Conservation (phyloP, 2,113 vertebrate species). For the Paraplagusia blochii region DNA sequence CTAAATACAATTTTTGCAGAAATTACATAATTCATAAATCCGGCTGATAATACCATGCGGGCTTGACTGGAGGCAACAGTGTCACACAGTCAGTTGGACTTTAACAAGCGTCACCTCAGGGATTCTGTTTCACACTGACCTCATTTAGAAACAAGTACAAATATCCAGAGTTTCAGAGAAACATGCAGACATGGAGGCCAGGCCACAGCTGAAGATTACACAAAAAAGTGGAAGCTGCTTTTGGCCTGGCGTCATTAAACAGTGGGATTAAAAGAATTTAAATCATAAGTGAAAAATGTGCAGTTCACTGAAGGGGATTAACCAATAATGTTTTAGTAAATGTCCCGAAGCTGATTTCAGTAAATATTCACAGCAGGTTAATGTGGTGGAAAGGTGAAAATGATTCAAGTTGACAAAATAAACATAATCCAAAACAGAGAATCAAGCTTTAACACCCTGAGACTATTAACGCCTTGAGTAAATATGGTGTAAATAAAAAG, state of each 20-base stretch:
- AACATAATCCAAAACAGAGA: no score
- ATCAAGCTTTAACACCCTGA: no score
- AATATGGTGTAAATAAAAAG: no score
- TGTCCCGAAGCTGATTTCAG: neutral
- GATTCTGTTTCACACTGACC: conserved; percentile 27
- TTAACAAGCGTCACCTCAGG: conserved; percentile 18
- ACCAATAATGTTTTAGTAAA: neutral
- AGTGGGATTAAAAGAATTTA: neutral
- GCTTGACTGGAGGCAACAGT: no score
- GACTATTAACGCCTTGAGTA: no score
- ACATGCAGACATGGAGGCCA: neutral
- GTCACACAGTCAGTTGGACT: conserved; percentile 19
- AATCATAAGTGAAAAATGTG: conserved; percentile 16
- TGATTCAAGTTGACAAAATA: no score
- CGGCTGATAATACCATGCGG: no score
- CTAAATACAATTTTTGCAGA: no score
- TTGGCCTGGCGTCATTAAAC: neutral
- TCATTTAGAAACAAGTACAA: conserved; percentile 21
- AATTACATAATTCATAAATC: no score
- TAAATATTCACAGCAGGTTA: no score
- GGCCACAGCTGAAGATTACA: no score
- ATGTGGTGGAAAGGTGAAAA: no score
- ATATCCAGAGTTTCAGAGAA: conserved; percentile 15
- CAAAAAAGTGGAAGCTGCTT: neutral
- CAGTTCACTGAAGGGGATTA: neutral